Evolutionary conservation across 2,888 invertebrate species (phyloP).

Genomic region (Andricus curvator): DNA sequence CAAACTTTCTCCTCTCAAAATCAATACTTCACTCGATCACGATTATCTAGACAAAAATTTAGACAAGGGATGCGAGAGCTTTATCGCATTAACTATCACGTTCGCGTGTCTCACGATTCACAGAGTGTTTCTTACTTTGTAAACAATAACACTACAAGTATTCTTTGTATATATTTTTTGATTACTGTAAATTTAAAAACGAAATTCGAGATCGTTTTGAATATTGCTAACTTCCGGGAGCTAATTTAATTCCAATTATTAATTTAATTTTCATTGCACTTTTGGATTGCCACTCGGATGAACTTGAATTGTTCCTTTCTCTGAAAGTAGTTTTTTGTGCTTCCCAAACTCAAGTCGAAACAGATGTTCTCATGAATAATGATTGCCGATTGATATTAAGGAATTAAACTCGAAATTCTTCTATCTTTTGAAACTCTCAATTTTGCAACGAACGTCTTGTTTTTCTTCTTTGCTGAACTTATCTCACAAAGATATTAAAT

Average conservation of each 20-base stretch:
- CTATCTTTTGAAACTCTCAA: not conserved
- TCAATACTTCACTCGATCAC: slow-evolving; percentile 9
- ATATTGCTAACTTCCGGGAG: no score
- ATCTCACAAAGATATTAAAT: not conserved
- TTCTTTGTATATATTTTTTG: no score
- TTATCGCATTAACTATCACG: not conserved
- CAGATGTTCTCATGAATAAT: slow-evolving; percentile 22
- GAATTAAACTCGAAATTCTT: not conserved
- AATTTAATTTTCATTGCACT: not conserved
- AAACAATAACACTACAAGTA: no score
- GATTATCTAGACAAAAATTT: slow-evolving; percentile 15
- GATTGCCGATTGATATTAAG: not conserved
- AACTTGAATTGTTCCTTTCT: slow-evolving; percentile 15
- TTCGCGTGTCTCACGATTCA: not conserved
- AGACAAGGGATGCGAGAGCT: slow-evolving; percentile 20
- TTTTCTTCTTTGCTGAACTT: not conserved
- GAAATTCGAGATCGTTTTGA: no score
- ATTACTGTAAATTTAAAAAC: no score
- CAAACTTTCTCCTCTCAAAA: not conserved
- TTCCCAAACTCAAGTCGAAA: not conserved
- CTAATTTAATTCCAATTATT: not conserved
- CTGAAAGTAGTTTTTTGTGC: not conserved
- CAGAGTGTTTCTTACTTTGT: not conserved
- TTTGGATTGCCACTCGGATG: not conserved
- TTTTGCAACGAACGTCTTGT: not conserved